Percentiles rank a stretch among this genome's conserved stretches.
These are phyloP conservation scores for Caenorhabditis imperialis DNA, from an alignment of 2,888 invertebrate genomes.

Conservation along the genomic window DNA sequence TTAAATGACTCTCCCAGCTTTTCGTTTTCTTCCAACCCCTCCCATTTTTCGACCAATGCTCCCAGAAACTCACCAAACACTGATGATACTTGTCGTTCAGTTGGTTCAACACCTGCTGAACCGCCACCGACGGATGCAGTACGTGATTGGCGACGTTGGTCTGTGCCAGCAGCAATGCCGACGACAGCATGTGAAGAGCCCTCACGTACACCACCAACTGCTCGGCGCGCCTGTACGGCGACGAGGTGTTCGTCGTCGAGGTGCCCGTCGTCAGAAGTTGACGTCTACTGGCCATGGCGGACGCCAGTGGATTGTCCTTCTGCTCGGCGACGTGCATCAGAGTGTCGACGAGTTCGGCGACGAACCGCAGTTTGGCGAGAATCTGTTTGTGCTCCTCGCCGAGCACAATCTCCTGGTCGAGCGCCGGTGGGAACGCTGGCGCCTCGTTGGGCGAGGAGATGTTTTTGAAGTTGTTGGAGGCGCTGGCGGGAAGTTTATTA, in stretches of 20 bases:
- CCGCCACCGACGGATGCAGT: constrained; percentile 91
- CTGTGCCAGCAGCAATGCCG: constrained; percentile 85
- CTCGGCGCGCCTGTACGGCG: constrained; percentile 83
- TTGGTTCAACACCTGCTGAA: constrained; percentile 86
- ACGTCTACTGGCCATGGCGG: constrained; percentile 54
- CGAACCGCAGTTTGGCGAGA: constrained; percentile 97
- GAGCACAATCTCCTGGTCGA: constrained; percentile 94
- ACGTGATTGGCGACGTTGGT: constrained; percentile 79
- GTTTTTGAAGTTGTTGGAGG: not conserved
- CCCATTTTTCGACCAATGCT: too few relatives aligned
- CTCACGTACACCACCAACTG: constrained; percentile 90
- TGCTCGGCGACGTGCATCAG: constrained; percentile 85
- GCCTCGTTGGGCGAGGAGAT: constrained; percentile 44
- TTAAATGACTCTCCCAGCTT: too few relatives aligned
- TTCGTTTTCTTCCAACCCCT: too few relatives aligned
- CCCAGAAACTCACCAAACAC: constrained; percentile 89
- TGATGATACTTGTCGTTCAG: constrained; percentile 93
- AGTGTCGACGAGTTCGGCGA: constrained; percentile 93
- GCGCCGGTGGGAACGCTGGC: constrained; percentile 84
- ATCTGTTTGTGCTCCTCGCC: constrained; percentile 81
- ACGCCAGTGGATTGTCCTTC: constrained; percentile 79
- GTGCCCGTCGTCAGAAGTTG: constrained; percentile 28
- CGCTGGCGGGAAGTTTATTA: not conserved
- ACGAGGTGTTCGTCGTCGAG: constrained; percentile 52
- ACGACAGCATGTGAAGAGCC: constrained; percentile 92